Evolutionary conservation across 2,113 vertebrate genomes (phyloP).

Genomic region (Chaetodon trifascialis): DNA sequence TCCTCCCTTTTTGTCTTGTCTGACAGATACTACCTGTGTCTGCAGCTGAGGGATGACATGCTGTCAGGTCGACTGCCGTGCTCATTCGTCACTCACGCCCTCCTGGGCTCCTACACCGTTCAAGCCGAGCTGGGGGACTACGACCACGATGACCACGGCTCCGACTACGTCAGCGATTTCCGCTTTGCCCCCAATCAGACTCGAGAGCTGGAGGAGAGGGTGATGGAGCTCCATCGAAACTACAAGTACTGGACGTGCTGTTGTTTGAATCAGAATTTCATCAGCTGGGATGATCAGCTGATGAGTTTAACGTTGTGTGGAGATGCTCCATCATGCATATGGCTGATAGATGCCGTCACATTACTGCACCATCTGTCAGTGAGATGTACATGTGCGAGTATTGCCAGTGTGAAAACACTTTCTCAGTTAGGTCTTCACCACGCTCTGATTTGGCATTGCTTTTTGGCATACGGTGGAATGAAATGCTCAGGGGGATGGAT

Average conservation of each 20-base stretch:
- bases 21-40: constrained; percentile 97
- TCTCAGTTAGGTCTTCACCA: constrained; percentile 21
- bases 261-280: constrained; percentile 26
- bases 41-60: constrained; percentile 98
- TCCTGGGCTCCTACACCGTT: constrained; percentile 95
- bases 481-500: not conserved
- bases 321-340: constrained; percentile 17
- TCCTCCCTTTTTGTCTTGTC: constrained; percentile 43
- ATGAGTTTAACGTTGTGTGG: constrained; percentile 2
- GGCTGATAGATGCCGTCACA: constrained; percentile 36
- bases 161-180: constrained; percentile 94
- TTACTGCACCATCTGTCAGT: constrained; percentile 48
- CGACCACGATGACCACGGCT: constrained; percentile 91
- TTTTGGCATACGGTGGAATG: constrained; percentile 36
- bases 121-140: constrained; percentile 97
- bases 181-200: constrained; percentile 97
- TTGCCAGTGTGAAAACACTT: constrained; percentile 25
- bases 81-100: constrained; percentile 97
- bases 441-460: constrained; percentile 17
- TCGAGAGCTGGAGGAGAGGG: constrained; percentile 95
- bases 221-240: constrained; percentile 97
- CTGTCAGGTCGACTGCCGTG: constrained; percentile 96
- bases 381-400: constrained; percentile 29
- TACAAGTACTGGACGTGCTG: constrained; percentile 87
- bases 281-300: not conserved